phyloP scores from a whole-genome alignment of 2,888 invertebrate genomes.

The Ectemnius cavifrons region DNA sequence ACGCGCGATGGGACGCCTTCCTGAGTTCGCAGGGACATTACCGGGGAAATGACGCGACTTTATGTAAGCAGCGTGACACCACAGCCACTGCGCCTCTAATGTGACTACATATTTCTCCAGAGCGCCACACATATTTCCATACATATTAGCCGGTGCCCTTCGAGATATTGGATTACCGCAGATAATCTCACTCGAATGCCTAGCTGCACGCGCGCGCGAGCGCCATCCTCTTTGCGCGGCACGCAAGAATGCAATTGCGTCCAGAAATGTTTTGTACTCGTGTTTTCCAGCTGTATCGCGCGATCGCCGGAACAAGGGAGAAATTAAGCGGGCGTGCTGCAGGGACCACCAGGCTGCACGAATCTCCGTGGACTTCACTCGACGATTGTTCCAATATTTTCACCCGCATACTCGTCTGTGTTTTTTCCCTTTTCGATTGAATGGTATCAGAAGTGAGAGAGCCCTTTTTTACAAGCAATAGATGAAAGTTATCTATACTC shows the following conservation, averaged over 20 bases:
- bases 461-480: too few relatives aligned
- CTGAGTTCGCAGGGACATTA: not conserved
- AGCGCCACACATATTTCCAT: constrained; percentile 37
- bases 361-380: too few relatives aligned
- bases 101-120: constrained; percentile 23
- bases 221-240: not conserved
- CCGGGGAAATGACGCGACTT: not conserved
- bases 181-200: not conserved
- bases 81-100: constrained; percentile 25
- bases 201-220: not conserved
- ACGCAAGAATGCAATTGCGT: constrained; percentile 19
- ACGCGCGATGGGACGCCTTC: too few relatives aligned
- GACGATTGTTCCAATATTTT: too few relatives aligned
- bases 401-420: too few relatives aligned
- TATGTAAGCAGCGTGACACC: not conserved
- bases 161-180: constrained; percentile 23
- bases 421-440: too few relatives aligned
- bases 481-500: too few relatives aligned
- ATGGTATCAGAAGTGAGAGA: too few relatives aligned
- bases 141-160: constrained; percentile 37
- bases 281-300: not conserved
- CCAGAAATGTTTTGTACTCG: constrained; percentile 9
- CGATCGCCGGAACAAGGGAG: too few relatives aligned
- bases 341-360: too few relatives aligned
- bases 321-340: too few relatives aligned